Conservation (phyloP, 2,797 vertebrate genomes). For the Bovichtus diacanthus region DNA sequence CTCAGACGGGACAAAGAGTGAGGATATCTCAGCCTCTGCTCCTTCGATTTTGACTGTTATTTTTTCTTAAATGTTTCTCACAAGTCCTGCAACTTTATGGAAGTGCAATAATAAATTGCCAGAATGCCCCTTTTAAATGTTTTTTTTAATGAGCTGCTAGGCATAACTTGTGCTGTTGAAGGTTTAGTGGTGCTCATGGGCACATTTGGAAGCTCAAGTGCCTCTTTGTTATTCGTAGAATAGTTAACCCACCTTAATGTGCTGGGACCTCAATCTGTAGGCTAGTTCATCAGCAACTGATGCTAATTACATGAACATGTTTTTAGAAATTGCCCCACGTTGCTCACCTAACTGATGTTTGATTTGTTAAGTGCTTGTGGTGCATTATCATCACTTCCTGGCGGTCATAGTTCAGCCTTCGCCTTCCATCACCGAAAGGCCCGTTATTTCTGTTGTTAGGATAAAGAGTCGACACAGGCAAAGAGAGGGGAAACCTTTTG, state of each 20-base stretch:
- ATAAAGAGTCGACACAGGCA: not conserved
- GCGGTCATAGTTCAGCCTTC: slow-evolving; percentile 1
- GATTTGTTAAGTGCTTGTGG: not conserved
- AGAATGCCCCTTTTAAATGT: slow-evolving; percentile 1
- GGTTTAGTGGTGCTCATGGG: slow-evolving; percentile 4
- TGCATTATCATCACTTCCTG: not conserved
- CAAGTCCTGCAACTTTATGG: not conserved
- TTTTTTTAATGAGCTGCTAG: not conserved
- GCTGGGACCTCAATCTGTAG: not conserved
- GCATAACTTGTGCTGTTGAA: not conserved
- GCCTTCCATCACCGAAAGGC: not conserved
- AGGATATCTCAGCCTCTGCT: not conserved
- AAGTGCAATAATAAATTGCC: slow-evolving; percentile 2
- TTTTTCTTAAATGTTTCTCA: slow-evolving; percentile 3
- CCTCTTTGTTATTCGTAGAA: not conserved
- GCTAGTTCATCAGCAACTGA: not conserved
- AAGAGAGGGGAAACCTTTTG: not conserved
- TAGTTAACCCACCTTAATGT: not conserved
- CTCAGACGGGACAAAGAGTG: not conserved
- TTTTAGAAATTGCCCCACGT: not conserved
- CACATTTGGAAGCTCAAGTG: slow-evolving; percentile 5
- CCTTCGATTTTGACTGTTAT: not conserved
- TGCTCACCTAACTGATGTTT: not conserved
- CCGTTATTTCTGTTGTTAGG: not conserved
- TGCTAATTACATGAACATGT: not conserved